phyloP scores from a whole-genome alignment of 1,140 invertebrate genomes.

The Calliphora vicina region DNA sequence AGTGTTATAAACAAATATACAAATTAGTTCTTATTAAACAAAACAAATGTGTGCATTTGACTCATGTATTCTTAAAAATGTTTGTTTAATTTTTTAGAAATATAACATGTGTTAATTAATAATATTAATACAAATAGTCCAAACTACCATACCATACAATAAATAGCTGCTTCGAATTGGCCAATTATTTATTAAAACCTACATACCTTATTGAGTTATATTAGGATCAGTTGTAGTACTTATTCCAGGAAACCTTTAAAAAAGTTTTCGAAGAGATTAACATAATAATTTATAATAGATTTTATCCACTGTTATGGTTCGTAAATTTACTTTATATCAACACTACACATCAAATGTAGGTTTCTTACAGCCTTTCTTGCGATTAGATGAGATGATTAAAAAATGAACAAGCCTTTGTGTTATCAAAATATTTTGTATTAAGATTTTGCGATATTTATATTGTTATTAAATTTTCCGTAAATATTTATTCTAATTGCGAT shows the following conservation, averaged over 20 bases:
- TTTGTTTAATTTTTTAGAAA: no score
- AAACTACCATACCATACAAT: neutral
- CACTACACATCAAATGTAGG: neutral
- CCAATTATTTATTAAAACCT: neutral
- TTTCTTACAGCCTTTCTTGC: conserved; percentile 55
- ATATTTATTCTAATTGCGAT: conserved; percentile 5
- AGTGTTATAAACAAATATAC: no score
- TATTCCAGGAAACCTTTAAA: conserved; percentile 63
- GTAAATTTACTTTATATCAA: neutral
- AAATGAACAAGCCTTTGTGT: conserved; percentile 64
- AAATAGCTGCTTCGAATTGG: neutral
- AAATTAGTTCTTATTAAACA: no score
- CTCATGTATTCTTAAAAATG: no score
- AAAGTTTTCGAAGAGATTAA: conserved; percentile 61
- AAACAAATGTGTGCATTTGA: no score
- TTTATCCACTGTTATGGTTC: neutral
- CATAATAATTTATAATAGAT: conserved; percentile 37
- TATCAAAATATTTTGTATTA: conserved; percentile 40
- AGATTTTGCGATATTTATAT: neutral
- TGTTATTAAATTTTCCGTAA: neutral
- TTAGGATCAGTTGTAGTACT: conserved; percentile 63
- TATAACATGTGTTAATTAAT: no score
- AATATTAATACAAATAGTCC: no score
- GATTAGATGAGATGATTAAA: conserved; percentile 64
- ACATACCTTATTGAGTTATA: conserved; percentile 50